Percentiles rank a stretch among this genome's conserved stretches.
These are phyloP conservation scores for Ranitomeya imitator DNA, from an alignment of 2,113 vertebrate species.

Conservation along the genomic window DNA sequence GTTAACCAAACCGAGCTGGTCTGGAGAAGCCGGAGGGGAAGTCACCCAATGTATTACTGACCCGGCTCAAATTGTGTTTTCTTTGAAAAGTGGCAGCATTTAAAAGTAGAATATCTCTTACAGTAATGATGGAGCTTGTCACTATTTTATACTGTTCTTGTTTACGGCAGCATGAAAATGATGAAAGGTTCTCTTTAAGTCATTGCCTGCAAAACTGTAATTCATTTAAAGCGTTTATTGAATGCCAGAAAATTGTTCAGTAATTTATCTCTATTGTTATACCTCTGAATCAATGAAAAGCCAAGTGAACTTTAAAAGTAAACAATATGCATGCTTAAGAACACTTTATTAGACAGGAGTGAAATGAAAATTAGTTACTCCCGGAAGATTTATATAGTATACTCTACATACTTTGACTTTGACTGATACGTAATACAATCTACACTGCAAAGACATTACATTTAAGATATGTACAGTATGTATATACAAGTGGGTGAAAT, in stretches of 20 bases:
- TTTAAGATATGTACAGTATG: not conserved
- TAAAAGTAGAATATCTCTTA: no score
- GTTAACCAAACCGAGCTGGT: no score
- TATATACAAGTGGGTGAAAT: no score
- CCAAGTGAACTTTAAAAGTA: not conserved
- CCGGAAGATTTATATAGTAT: not conserved
- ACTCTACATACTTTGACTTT: no score
- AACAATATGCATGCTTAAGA: not conserved
- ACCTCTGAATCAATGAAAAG: not conserved
- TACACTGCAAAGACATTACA: not conserved
- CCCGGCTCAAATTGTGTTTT: no score
- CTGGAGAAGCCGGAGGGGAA: no score
- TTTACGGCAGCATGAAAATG: no score
- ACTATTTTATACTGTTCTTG: no score
- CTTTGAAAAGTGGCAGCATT: no score
- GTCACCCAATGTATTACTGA: no score
- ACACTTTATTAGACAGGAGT: not conserved
- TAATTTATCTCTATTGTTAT: slow-evolving; percentile 14
- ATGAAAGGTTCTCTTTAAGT: not conserved
- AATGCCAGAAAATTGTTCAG: not conserved
- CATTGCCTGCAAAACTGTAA: not conserved
- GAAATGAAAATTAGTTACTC: not conserved
- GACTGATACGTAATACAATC: no score
- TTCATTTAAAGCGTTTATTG: slow-evolving; percentile 29
- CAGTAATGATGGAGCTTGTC: no score